Base-by-base conservation (phyloP, 2,888 invertebrate genomes). In the Lasioglossum zephyrum region DNA sequence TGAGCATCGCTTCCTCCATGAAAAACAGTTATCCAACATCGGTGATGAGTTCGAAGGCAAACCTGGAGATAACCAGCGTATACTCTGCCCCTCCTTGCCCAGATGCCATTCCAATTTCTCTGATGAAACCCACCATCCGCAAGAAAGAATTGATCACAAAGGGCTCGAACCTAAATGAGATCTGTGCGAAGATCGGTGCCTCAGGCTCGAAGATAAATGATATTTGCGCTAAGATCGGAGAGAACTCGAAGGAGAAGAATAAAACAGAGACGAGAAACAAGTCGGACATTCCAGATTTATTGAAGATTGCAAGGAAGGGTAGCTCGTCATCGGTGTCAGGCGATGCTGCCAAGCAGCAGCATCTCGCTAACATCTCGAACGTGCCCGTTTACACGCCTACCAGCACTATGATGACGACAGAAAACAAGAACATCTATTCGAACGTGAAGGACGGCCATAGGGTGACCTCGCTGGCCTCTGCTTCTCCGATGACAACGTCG, bases 221-320 rank as follows among this genome's bases (percentile, higher is more conserved):
- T 39, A 95, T 95, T 39, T 95, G 95, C 47, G 94, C 95, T 0
- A 95, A 95, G 73, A 95, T 95, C 60, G 95, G 95, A 0, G 95
- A 95, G 47, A 95, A 93, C 74, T 93, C 95, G 0, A 95, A 95
- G 60, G 95, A 95, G 53, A 95, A 95, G 53, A 93, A 89, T 44
- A 95, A 94, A 76, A 87, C 93, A 8, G 95, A 95, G 53, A 87
- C 91, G 0, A 92, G 93, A 4, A 91, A 79, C 36, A 93, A 93
- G 72, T 91, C 94, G 1, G 95, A 95, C 13, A 92, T 95, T 11
- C 95, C 95, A 4, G 94, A 95, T 86, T 87, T 95, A 2, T 77
- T 95, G 1, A 95, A 95, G 82, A 95, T 95, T 41, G 91, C 92
- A 0, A 94, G 94, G 72, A 94, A 94, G 31, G 86, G 88, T 5